Evolutionary conservation across 2,797 vertebrate genomes (phyloP).

Genomic region (Halcyon badia): DNA sequence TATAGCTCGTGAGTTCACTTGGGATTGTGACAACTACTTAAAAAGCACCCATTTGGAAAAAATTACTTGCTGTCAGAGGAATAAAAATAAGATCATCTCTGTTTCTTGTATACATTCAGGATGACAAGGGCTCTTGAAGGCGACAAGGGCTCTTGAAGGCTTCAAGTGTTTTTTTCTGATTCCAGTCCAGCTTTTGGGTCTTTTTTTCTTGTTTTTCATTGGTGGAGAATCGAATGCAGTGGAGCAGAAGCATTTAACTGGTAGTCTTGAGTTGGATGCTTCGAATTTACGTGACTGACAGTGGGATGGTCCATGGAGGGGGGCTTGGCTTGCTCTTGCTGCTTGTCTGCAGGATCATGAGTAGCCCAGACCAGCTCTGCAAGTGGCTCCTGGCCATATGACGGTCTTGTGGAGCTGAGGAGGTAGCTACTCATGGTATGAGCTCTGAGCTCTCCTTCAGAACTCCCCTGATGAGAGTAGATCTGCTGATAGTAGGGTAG

Average conservation of each 20-base stretch:
- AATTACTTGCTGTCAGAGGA: not conserved
- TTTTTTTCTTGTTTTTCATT: not conserved
- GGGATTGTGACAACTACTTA: not conserved
- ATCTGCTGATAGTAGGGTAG: not conserved
- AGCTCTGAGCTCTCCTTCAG: not conserved
- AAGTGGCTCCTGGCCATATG: not conserved
- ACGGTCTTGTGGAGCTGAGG: not conserved
- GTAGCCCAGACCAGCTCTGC: not conserved
- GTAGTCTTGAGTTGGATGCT: not conserved
- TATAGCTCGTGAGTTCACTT: not conserved
- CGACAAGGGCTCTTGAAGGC: not conserved
- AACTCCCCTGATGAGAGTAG: not conserved
- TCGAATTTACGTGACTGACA: fast-evolving
- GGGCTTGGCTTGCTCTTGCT: not conserved
- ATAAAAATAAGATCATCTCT: not conserved
- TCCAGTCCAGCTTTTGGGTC: not conserved
- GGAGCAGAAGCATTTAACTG: not conserved
- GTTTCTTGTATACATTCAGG: not conserved
- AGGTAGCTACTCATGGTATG: not conserved
- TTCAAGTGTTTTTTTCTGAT: not conserved
- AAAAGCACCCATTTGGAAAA: not conserved
- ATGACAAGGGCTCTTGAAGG: not conserved
- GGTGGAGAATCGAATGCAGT: not conserved
- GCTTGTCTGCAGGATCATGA: not conserved
- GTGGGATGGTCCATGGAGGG: not conserved